Evolutionary conservation across 2,797 vertebrate species (phyloP).

Genomic region (Acanthurus tractus): DNA sequence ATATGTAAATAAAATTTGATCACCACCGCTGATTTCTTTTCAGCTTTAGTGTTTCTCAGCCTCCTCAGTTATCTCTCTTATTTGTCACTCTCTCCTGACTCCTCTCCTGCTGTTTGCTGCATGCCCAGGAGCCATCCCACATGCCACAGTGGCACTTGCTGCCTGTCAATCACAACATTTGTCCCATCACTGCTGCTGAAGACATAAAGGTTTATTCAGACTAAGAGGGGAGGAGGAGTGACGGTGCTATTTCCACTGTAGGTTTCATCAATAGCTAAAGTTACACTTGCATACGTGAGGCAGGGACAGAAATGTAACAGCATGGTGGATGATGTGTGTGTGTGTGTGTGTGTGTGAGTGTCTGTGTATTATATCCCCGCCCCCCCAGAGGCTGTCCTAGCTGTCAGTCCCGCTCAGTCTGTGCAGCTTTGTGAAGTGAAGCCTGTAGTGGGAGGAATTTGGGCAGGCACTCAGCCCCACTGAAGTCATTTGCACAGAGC

Average conservation of each 20-base stretch:
- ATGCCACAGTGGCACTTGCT: constrained; percentile 83
- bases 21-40: not conserved
- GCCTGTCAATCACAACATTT: constrained; percentile 83
- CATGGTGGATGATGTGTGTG: constrained; percentile 35
- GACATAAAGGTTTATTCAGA: constrained; percentile 63
- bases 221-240: constrained; percentile 43
- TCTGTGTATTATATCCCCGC: constrained; percentile 41
- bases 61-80: constrained; percentile 22
- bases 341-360: constrained; percentile 34
- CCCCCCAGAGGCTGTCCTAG: constrained; percentile 73
- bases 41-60: not conserved
- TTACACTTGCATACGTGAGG: constrained; percentile 54
- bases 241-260: constrained; percentile 55
- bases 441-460: constrained; percentile 82
- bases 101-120: constrained; percentile 45
- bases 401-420: constrained; percentile 80
- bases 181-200: constrained; percentile 71
- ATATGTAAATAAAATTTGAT: not conserved
- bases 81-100: constrained; percentile 42
- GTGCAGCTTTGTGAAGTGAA: constrained; percentile 75
- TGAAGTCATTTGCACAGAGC: constrained; percentile 85
- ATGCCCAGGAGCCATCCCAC: constrained; percentile 57
- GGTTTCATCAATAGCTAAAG: constrained; percentile 64
- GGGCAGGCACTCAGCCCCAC: constrained; percentile 76
- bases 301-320: constrained; percentile 53